Base-by-base conservation (phyloP, 1,140 invertebrate genomes). In the Aphis gossypii region DNA sequence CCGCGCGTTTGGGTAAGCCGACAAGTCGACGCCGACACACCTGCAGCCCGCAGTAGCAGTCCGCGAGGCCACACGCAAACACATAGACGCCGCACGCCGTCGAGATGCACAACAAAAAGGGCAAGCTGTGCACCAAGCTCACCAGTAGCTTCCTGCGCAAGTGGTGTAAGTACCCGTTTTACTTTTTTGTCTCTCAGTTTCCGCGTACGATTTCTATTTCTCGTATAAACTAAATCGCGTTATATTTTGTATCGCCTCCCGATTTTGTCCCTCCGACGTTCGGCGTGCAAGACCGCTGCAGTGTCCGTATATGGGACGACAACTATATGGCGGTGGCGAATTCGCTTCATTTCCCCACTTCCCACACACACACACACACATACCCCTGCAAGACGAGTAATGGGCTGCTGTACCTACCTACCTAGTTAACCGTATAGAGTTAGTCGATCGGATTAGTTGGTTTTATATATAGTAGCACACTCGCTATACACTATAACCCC, bases 151-250 rank as follows among this genome's bases (percentile, higher is more conserved):
- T 95, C 94, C 94, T 94, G 94, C 94, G 95, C 90, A 94, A 95
- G 94, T 95, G 96, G 96, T 94, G 94, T 93, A 94, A 95, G 92
- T 95, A 83, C 41, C 38, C 14, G 38, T 96, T 30, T 14, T 48
- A 18, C 2, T 4, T 46, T 46, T 8, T 46, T 9, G 46, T 46
- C 38, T 41, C 3, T 41, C 38, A 41, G 38, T 41, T 41, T 41
- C 38, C 38, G 38, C 38, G 1, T 41, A 41, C 38, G 38, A 41
- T 41, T 41, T 41, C 1, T 60, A 30, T 60, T 60, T 60, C 3
- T 30, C 11, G 2, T 30, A 60, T 9, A 3, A 9, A n/a, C 30
- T n/a, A n/a, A 68, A 68, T n/a, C 30, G 60, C n/a, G 30, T 18
- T 18, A n/a, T 14, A 48, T 48, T 48, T 48, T 18, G 11, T 48